Percentiles rank a stretch among this genome's conserved stretches.
Conservation (phyloP, 1,140 invertebrate species). For the Psix sp. region DNA sequence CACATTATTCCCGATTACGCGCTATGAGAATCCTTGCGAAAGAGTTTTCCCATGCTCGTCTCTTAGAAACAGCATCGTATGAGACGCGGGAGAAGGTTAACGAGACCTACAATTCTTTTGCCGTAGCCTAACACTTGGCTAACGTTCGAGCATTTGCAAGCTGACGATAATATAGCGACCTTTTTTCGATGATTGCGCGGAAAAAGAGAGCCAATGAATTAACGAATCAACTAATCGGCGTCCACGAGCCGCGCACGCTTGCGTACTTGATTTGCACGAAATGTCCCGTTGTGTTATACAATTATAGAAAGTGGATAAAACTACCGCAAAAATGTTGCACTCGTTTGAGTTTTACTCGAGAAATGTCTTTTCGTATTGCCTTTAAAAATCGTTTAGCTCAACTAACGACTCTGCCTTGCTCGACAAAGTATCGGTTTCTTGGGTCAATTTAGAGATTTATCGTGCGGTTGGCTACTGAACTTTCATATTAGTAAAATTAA, state of each 20-base stretch:
- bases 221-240: too few species aligned
- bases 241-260: not conserved
- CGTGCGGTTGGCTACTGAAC: too few species aligned
- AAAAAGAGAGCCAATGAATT: too few species aligned
- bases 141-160: too few species aligned
- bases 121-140: too few species aligned
- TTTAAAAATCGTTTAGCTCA: constrained; percentile 4
- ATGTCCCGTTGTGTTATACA: constrained; percentile 36
- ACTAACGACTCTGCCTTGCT: constrained; percentile 10
- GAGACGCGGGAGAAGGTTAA: constrained; percentile 61
- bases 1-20: constrained; percentile 36
- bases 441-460: too few species aligned
- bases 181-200: not conserved
- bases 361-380: constrained; percentile 6
- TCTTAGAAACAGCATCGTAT: constrained; percentile 36
- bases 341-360: constrained; percentile 20
- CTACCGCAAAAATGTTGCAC: constrained; percentile 43
- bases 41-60: constrained; percentile 65
- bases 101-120: constrained; percentile 37
- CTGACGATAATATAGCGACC: constrained; percentile 18
- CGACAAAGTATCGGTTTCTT: too few species aligned
- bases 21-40: constrained; percentile 65
- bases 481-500: too few species aligned
- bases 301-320: constrained; percentile 53
- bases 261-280: constrained; percentile 30